Evolutionary conservation across 2,888 invertebrate genomes (phyloP).

Genomic region (Linnaemya tessellans): DNA sequence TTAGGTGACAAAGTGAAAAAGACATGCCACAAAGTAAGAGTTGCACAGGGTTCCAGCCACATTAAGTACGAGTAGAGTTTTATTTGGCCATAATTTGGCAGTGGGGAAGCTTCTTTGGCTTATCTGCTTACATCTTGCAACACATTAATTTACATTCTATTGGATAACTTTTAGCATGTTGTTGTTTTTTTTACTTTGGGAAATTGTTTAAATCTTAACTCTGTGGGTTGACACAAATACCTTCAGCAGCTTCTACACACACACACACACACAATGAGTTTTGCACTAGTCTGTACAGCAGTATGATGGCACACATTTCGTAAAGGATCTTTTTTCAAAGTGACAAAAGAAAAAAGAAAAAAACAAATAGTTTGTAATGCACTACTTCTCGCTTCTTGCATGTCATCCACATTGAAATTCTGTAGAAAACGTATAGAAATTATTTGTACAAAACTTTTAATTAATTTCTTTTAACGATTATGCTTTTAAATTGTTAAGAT

Average conservation of each 20-base stretch:
- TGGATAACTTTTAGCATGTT: not conserved
- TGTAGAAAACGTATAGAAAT: too few relatives aligned
- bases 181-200: not conserved
- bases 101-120: not conserved
- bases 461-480: too few relatives aligned
- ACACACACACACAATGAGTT: not conserved
- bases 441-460: too few relatives aligned
- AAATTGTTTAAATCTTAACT: conserved; percentile 5
- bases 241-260: not conserved
- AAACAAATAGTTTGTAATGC: too few relatives aligned
- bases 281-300: not conserved
- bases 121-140: not conserved
- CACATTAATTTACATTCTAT: not conserved
- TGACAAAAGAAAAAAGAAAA: too few relatives aligned
- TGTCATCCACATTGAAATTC: too few relatives aligned
- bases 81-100: not conserved
- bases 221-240: not conserved
- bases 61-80: not conserved
- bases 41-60: not conserved
- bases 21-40: not conserved
- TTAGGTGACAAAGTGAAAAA: not conserved
- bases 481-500: too few relatives aligned
- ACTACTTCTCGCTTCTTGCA: not conserved
- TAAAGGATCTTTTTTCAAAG: too few relatives aligned
- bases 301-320: too few relatives aligned